Conservation (phyloP, 1,140 invertebrate species). For the Euwallacea fornicatus region DNA sequence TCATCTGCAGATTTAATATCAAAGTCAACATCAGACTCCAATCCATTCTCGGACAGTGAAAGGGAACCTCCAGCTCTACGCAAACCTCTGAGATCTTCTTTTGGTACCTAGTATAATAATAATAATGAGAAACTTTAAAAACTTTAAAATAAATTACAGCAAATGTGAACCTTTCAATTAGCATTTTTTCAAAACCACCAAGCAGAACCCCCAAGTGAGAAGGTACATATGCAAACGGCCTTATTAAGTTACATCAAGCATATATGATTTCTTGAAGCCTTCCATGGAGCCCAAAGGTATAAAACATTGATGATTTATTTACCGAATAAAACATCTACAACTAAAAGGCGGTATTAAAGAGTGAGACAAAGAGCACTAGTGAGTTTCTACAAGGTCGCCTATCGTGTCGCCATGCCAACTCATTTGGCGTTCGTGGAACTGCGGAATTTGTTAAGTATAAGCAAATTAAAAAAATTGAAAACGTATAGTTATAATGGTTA, state of each 20-base stretch:
- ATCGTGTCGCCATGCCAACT: conserved; percentile 52
- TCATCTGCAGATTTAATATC: conserved; percentile 33
- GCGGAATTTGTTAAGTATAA: conserved; percentile 5
- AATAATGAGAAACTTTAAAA: background rate
- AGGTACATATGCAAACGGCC: background rate
- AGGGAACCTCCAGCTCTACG: conserved; percentile 71
- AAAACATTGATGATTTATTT: background rate
- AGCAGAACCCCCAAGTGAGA: too few relatives aligned
- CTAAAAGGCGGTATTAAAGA: conserved; percentile 16
- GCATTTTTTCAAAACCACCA: too few relatives aligned
- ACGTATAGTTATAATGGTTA: background rate
- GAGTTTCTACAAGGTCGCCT: conserved; percentile 11
- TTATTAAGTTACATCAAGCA: background rate
- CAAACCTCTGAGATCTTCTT: conserved; percentile 53
- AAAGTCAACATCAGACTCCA: conserved; percentile 58
- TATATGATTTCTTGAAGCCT: background rate
- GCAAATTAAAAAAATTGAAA: background rate
- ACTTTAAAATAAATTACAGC: background rate
- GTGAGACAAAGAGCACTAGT: background rate
- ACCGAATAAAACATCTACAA: conserved; percentile 9
- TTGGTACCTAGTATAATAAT: conserved; percentile 34
- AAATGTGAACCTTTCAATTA: background rate
- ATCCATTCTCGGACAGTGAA: conserved; percentile 77
- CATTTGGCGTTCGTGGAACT: conserved; percentile 29
- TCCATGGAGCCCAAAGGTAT: background rate